phyloP scores from a whole-genome alignment of 2,797 vertebrate species.

The Brachymystax lenok region DNA sequence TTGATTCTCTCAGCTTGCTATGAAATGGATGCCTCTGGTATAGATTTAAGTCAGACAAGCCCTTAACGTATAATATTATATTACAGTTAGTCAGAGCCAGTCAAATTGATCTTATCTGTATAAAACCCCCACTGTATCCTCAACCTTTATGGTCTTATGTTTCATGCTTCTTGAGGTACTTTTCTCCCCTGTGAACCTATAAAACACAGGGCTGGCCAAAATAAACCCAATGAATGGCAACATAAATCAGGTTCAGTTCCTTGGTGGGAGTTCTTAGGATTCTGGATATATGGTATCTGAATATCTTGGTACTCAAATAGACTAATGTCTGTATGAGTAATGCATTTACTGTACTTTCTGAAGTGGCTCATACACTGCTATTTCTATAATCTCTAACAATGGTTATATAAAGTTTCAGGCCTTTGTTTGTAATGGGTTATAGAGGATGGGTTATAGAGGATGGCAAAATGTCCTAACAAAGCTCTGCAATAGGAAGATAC shows the following conservation, averaged over 20 bases:
- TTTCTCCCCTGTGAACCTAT: constrained; percentile 3
- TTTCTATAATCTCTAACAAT: too few relatives aligned
- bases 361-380: too few relatives aligned
- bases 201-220: not conserved
- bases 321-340: not conserved
- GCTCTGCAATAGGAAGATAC: not conserved
- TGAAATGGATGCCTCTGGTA: constrained; percentile 65
- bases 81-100: constrained; percentile 58
- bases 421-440: not conserved
- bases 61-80: constrained; percentile 70
- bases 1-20: constrained; percentile 24
- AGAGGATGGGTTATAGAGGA: not conserved
- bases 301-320: not conserved
- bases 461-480: not conserved
- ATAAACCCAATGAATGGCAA: not conserved
- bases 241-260: not conserved
- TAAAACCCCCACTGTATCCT: constrained; percentile 47
- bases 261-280: not conserved
- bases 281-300: not conserved
- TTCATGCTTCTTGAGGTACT: constrained; percentile 55
- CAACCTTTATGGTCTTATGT: constrained; percentile 66
- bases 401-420: not conserved
- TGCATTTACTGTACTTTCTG: not conserved
- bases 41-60: constrained; percentile 70
- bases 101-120: constrained; percentile 71